Percentiles rank a stretch among this genome's conserved stretches.
Evolutionary conservation across 2,113 vertebrate genomes (phyloP).

Genomic region (Archocentrus centrarchus): DNA sequence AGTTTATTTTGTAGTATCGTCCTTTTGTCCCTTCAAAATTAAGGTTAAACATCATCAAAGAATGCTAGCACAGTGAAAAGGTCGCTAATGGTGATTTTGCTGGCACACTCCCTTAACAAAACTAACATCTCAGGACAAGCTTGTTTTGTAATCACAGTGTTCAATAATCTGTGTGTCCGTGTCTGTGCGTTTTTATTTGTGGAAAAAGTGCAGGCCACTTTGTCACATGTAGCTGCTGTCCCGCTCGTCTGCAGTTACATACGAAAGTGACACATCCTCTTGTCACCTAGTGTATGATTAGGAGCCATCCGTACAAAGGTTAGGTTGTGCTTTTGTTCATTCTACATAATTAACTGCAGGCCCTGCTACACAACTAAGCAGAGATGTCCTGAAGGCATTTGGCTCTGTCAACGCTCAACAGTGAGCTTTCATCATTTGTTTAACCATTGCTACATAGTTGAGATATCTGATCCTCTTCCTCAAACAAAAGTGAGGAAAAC

Average conservation of each 20-base stretch:
- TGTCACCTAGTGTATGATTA: background rate
- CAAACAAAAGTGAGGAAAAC: background rate
- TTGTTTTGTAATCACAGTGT: background rate
- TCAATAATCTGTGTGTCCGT: background rate
- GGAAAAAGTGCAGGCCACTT: background rate
- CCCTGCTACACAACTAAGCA: background rate
- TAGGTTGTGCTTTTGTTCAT: constrained; percentile 8
- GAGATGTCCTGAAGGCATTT: constrained; percentile 21
- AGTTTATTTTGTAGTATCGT: background rate
- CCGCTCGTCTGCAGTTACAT: background rate
- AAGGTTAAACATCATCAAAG: background rate
- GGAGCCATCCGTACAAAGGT: background rate
- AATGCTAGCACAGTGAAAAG: background rate
- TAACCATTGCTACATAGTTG: background rate
- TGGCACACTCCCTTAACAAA: background rate
- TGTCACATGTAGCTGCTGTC: background rate
- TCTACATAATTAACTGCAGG: background rate
- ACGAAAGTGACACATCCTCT: background rate
- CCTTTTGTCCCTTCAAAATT: background rate
- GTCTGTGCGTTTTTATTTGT: background rate
- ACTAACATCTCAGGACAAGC: background rate
- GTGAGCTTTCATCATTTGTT: background rate
- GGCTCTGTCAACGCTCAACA: background rate
- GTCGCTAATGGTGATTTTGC: background rate
- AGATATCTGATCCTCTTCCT: background rate